Base-by-base conservation (phyloP, 2,797 vertebrate species). In the Anomalospiza imberbis region DNA sequence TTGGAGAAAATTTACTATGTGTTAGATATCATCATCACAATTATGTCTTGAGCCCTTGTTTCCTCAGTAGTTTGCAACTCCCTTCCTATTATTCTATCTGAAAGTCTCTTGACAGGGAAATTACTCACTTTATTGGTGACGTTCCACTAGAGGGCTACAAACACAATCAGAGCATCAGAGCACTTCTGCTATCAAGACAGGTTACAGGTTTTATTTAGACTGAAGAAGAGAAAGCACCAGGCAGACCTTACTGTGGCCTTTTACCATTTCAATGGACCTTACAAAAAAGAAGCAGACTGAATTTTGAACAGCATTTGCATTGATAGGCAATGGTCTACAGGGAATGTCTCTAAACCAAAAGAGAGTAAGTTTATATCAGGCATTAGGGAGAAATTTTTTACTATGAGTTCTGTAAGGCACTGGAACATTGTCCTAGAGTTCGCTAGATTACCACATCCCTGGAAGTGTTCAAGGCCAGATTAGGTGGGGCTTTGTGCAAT, bases 81-180 rank as follows among this genome's bases (percentile, higher is more conserved):
- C 1, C 3, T 25, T 25, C 1, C 2, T 0, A 7, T 13, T 11
- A 17, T 3, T 0, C 0, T 3, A 7, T 17, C 2, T 17, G 4
- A 6, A 29, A 2, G 5, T 3, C 1, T 65, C 4, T 9, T 1
- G 1, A 5, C 1, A 18, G 0, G 2, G 4, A 34, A 21, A 31
- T 5, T 4, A 4, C 0, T 0, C 5, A 60, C 4, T 1, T 1
- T 12, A 1, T 1, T 18, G 1, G 0, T 34, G 3, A 4, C 7
- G 0, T 21, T 44, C 2, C 4, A 9, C 3, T 21, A 12, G 1
- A 21, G 1, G 2, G 7, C 3, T 20, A 16, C 1, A 22, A 40
- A 12, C 3, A 18, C 4, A 8, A 7, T 9, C 3, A 32, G 15
- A 20, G 2, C 6, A 11, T 21, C 9, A 29, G 10, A 44, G 5